A percentile compares a stretch with the other conserved stretches of the same genome.
phyloP scores from a whole-genome alignment of 2,888 invertebrate genomes.

The Carabus problematicus region DNA sequence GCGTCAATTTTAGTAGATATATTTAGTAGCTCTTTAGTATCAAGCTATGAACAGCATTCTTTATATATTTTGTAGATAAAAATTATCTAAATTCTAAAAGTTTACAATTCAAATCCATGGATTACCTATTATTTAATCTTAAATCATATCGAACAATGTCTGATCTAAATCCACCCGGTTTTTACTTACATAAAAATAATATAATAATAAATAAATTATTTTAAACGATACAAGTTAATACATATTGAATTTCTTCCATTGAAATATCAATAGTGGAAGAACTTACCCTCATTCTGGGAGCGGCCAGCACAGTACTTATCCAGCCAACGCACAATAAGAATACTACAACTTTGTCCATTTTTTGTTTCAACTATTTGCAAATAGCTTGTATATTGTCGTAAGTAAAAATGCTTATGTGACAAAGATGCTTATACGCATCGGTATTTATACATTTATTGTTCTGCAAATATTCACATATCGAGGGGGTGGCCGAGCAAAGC shows the following conservation, averaged over 20 bases:
- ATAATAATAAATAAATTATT: too few species aligned
- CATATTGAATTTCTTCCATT: too few species aligned
- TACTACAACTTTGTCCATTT: constrained; percentile 17
- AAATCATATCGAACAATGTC: too few species aligned
- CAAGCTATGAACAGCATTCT: too few species aligned
- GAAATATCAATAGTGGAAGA: neutral
- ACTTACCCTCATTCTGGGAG: constrained; percentile 56
- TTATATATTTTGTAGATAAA: too few species aligned
- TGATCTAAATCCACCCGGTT: too few species aligned
- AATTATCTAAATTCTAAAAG: neutral
- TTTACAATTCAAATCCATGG: neutral
- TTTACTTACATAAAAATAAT: too few species aligned
- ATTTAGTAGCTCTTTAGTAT: too few species aligned
- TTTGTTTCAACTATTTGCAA: neutral
- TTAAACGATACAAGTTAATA: too few species aligned
- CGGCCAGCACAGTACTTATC: constrained; percentile 51
- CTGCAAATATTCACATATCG: constrained; percentile 3
- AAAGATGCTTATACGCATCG: constrained; percentile 30
- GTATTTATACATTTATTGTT: constrained; percentile 37
- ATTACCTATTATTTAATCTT: constrained; percentile 44
- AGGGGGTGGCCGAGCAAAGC: constrained; percentile 6
- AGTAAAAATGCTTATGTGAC: constrained; percentile 6
- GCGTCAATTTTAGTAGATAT: too few species aligned
- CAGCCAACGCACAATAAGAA: constrained; percentile 12
- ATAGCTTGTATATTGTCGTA: too few species aligned